A percentile compares a stretch with the other conserved stretches of the same genome.
Evolutionary conservation across 35 echinoderm and acorn worm genomes (phyloP).

Genomic region (Hemicentrotus pulcherrimus): DNA sequence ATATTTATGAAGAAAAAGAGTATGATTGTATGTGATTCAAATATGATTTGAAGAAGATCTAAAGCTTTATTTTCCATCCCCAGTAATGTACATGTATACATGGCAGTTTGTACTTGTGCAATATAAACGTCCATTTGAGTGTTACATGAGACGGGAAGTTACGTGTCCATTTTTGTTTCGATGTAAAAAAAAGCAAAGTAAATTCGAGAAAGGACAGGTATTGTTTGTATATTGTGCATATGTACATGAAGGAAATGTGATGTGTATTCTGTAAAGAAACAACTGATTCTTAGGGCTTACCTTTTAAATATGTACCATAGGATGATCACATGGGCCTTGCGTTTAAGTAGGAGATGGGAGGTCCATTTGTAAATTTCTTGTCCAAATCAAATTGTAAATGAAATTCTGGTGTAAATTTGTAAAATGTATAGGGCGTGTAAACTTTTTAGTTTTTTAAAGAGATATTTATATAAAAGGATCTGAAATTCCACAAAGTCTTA

Average conservation of each 20-base stretch:
- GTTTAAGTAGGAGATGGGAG: not conserved
- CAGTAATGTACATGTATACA: not conserved
- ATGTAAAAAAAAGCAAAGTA: not conserved
- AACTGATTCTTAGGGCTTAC: not conserved
- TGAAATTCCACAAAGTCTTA: slow-evolving; percentile 13
- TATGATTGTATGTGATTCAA: not conserved
- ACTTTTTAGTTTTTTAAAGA: not conserved
- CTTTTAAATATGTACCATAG: not conserved
- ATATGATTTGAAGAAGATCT: not conserved
- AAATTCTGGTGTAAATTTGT: not conserved
- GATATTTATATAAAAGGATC: not conserved
- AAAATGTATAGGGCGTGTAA: not conserved
- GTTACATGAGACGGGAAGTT: not conserved
- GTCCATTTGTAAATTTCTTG: not conserved
- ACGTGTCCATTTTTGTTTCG: not conserved
- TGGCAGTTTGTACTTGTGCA: not conserved
- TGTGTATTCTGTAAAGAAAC: not conserved
- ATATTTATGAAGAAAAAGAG: not conserved
- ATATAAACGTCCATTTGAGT: not conserved
- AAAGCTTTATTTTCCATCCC: not conserved
- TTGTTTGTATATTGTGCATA: not conserved
- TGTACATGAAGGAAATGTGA: not conserved
- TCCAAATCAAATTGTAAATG: not conserved
- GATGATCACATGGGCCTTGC: not conserved
- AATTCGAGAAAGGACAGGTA: not conserved